Percentiles rank a stretch among this genome's conserved stretches.
These are phyloP conservation scores for Anas platyrhynchos DNA, from an alignment of 2,113 vertebrate species.

Conservation along the genomic window DNA sequence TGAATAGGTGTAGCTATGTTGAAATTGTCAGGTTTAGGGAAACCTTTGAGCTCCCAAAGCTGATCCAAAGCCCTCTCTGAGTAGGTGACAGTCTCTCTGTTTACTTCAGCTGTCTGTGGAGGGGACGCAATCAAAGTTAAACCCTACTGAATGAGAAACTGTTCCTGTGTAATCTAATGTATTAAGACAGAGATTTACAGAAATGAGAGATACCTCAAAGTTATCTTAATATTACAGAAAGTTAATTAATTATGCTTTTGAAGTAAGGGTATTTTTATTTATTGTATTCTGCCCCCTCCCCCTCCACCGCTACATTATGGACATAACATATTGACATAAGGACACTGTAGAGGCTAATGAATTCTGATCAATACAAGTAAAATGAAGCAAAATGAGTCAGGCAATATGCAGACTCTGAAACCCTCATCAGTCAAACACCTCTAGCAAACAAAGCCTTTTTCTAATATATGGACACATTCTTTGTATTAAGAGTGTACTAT, in stretches of 20 bases:
- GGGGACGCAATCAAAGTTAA: background rate
- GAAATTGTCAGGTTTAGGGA: slow-evolving; percentile 38
- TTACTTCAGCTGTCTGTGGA: slow-evolving; percentile 35
- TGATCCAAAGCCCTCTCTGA: slow-evolving; percentile 29
- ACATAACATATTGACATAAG: background rate
- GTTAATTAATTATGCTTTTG: slow-evolving; percentile 18
- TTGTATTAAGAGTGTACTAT: background rate
- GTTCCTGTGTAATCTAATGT: background rate
- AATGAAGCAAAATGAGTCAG: background rate
- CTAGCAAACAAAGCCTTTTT: slow-evolving; percentile 27
- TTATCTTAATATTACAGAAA: slow-evolving; percentile 13
- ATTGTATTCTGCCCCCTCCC: background rate
- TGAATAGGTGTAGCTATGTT: slow-evolving; percentile 24
- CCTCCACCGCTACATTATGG: background rate
- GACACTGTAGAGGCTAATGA: slow-evolving; percentile 14
- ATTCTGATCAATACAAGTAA: slow-evolving; percentile 29
- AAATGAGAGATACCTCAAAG: slow-evolving; percentile 4
- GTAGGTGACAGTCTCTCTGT: slow-evolving; percentile 39
- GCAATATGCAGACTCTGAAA: background rate
- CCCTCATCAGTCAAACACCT: background rate
- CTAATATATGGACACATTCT: background rate
- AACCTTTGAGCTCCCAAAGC: slow-evolving; percentile 37
- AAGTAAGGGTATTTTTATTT: slow-evolving; percentile 2
- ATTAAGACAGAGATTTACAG: slow-evolving; percentile 15
- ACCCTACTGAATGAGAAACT: background rate